Evolutionary conservation across 2,113 vertebrate genomes (phyloP), one percentile per base, ranked within the genome.

Genomic region (Solea solea): DNA sequence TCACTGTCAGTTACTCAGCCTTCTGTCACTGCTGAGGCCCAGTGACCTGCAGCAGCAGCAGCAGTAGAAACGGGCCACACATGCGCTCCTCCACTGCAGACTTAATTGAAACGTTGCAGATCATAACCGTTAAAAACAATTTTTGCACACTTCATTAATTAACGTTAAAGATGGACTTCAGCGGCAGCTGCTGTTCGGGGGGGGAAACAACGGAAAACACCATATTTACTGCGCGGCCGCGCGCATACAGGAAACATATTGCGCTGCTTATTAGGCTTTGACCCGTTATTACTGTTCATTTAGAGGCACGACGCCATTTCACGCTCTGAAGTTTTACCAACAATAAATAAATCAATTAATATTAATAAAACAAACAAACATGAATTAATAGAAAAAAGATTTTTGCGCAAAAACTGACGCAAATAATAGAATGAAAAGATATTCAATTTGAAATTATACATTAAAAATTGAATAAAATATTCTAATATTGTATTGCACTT

Each of bases 131-230:
- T 95, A 91, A 91, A 89, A 89, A 89, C 91, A 82, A 91, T 93
- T 92, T 92, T 94, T 92, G 88, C 93, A 95, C 93, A 94, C 95
- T 95, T 95, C 93, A 89, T 91, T 95, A 95, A 94, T 94, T 94
- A 91, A 80, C 89, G 93, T 91, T 93, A 93, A 93, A 94, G 94
- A 93, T 84, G 92, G 92, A 89, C 92, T 91, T 93, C 91, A 94
- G 94, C 92, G 90, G 94, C 90, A 96, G 94, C 95, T 96, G 96
- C 92, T 86, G 91, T 84, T 84, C 72, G 63, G 86, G 76, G 77
- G 77, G 70, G 82, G 91, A 92, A 94, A 49, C 8, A 49, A 2
- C 93, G 91, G 93, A 93, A 92, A 92, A 86, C 64, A 79, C 55
- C 84, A 73, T 82, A 90, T 88, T 81, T 67, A 58, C 62, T 50